Evolutionary conservation across 2,888 invertebrate species (phyloP).

Genomic region (Melieria picta): DNA sequence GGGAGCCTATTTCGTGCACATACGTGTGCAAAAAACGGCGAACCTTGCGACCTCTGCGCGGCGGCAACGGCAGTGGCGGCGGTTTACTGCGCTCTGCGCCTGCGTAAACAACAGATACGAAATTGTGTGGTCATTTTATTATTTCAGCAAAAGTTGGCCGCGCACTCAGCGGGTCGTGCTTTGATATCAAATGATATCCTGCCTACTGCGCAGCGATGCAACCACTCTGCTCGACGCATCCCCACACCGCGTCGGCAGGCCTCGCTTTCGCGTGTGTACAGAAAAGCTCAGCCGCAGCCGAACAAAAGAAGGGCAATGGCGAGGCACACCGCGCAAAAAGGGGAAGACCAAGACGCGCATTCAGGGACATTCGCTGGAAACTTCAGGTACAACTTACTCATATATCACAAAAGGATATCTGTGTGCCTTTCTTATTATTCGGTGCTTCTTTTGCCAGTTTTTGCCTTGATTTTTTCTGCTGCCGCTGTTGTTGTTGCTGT

Average conservation of each 20-base stretch:
- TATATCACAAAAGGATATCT: slow-evolving; percentile 60
- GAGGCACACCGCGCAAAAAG: slow-evolving; percentile 3
- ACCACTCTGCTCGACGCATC: neutral
- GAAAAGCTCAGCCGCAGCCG: slow-evolving; percentile 56
- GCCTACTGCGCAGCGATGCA: slow-evolving; percentile 32
- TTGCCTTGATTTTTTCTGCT: slow-evolving; percentile 19
- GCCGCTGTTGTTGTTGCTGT: slow-evolving; percentile 12
- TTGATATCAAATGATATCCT: slow-evolving; percentile 59
- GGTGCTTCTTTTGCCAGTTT: slow-evolving; percentile 5
- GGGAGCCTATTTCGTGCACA: slow-evolving; percentile 38
- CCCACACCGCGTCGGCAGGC: neutral
- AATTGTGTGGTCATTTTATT: slow-evolving; percentile 52
- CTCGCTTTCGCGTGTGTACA: slow-evolving; percentile 51
- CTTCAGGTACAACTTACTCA: slow-evolving; percentile 61
- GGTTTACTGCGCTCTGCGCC: neutral
- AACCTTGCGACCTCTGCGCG: slow-evolving; percentile 29
- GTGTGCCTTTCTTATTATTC: slow-evolving; percentile 25
- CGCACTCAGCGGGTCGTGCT: slow-evolving; percentile 33
- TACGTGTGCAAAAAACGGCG: slow-evolving; percentile 25
- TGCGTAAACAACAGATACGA: slow-evolving; percentile 33
- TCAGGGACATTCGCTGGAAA: too few species aligned
- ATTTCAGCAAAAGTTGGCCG: slow-evolving; percentile 31
- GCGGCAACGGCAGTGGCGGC: slow-evolving; percentile 14
- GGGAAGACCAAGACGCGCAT: neutral
- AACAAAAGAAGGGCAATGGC: slow-evolving; percentile 39